Base-by-base conservation (phyloP, 2,888 invertebrate species). In the Silvanus unidentatus region DNA sequence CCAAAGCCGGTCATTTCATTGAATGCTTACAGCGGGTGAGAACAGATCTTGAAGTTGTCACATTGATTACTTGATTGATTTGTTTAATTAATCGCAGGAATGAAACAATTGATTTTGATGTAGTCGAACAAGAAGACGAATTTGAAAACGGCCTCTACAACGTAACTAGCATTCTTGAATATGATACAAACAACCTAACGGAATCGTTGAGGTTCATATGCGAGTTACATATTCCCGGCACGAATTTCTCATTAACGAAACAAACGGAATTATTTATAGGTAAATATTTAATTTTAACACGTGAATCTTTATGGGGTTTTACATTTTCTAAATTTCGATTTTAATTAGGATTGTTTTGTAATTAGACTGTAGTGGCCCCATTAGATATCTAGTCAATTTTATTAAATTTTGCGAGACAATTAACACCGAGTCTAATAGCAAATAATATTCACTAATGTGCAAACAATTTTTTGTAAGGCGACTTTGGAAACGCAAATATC, bases 141-240 rank as follows among this genome's bases (percentile, higher is more conserved):
- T 42, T 48, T 9, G 54, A 59, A 2, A 64, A 70, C 16, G 59
- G 78, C 2, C 70, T 76, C 36, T 81, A 74, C 60, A 78, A 80
- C 16, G 75, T 80, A 1, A 73, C 77, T 1, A 76, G 77, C 0
- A 75, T 73, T 1, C 73, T 78, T 14, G 73, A 73, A 5, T 73
- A 80, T 38, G 72, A 74, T 16, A 76, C 77, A 42, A 73, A 71
- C 0, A 75, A 76, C 34, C 63, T 81, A 11, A 73, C 74, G 0
- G 71, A 75, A 0, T 74, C 77, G 1, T 77, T 77, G 0, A 76
- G 76, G 52, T 81, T 82, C 64, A 75, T 78, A 48, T 83, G 83
- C 64, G 77, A 79, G 29, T 60, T 83, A 47, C 74, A 74, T 61
- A 81, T 83, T 69, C 77, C 80, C 5, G 77, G 78, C 47, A 81